These are phyloP conservation scores for Acrossocheilus wenchowensis DNA, from an alignment of 2,797 vertebrate genomes.

Conservation along the genomic window DNA sequence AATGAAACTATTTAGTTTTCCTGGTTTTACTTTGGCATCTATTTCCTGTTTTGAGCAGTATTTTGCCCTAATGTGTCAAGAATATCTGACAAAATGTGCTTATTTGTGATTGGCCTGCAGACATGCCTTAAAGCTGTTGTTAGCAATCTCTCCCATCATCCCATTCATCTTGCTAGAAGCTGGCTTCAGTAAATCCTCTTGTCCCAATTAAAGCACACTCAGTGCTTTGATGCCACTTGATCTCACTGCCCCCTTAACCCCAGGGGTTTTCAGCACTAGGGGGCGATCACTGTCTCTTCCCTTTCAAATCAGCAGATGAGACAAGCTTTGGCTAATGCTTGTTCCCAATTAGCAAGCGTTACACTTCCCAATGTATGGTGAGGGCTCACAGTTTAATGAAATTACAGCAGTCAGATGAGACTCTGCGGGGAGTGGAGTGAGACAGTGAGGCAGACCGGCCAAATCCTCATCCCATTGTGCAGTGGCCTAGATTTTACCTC, in stretches of 20 bases:
- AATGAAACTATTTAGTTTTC: background rate
- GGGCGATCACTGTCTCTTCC: constrained; percentile 30
- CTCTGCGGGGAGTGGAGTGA: constrained; percentile 12
- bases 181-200: constrained; percentile 48
- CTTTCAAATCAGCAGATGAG: constrained; percentile 43
- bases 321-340: constrained; percentile 45
- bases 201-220: constrained; percentile 45
- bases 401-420: constrained; percentile 38
- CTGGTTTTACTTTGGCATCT: too few species aligned
- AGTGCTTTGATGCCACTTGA: constrained; percentile 47
- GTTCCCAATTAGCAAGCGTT: constrained; percentile 55
- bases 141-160: background rate
- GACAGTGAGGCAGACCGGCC: constrained; percentile 13
- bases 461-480: constrained; percentile 41
- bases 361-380: constrained; percentile 38
- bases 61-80: background rate
- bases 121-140: constrained; percentile 23
- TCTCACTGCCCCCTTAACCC: constrained; percentile 17
- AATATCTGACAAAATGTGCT: background rate
- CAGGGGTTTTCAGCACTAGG: constrained; percentile 16
- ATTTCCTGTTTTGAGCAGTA: constrained; percentile 7
- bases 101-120: background rate
- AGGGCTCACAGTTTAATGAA: constrained; percentile 51
- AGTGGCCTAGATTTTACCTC: constrained; percentile 45
- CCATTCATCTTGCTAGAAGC: background rate